A percentile compares a stretch with the other conserved stretches of the same genome.
phyloP scores from a whole-genome alignment of 2,113 vertebrate genomes.

The Gymnorhina tibicen region DNA sequence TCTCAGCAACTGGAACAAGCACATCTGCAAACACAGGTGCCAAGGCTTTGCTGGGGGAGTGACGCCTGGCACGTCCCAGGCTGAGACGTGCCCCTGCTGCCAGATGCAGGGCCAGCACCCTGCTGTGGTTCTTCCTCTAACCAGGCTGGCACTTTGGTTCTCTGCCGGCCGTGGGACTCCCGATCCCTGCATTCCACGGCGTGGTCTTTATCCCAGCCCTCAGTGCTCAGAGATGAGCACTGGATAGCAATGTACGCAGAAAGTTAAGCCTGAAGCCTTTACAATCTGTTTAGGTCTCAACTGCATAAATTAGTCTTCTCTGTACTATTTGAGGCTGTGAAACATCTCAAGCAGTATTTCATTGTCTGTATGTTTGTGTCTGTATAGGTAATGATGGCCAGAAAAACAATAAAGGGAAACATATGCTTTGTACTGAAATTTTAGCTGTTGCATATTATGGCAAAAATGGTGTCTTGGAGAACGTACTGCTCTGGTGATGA shows the following conservation, averaged over 20 bases:
- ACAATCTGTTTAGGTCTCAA: neutral
- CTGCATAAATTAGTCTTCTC: neutral
- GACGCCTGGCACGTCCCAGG: neutral
- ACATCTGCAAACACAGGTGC: accelerated
- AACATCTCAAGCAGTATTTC: neutral
- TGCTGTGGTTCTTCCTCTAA: neutral
- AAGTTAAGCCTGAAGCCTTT: neutral
- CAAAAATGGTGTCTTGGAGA: neutral
- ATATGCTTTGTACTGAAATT: neutral
- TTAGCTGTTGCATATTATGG: neutral
- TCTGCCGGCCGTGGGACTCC: neutral
- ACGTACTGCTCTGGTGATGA: neutral
- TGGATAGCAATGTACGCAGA: neutral
- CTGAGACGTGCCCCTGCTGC: neutral
- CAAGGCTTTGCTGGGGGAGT: neutral
- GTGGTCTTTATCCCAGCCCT: neutral
- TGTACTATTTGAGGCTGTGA: neutral
- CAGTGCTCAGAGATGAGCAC: neutral
- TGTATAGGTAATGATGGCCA: neutral
- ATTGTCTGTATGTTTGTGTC: neutral
- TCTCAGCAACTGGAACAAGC: accelerated
- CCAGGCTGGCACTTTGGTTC: neutral
- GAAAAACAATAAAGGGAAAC: neutral
- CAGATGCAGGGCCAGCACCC: neutral
- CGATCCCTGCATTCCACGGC: neutral